phyloP scores from a whole-genome alignment of 2,888 invertebrate genomes.

The Drosophila leonis region DNA sequence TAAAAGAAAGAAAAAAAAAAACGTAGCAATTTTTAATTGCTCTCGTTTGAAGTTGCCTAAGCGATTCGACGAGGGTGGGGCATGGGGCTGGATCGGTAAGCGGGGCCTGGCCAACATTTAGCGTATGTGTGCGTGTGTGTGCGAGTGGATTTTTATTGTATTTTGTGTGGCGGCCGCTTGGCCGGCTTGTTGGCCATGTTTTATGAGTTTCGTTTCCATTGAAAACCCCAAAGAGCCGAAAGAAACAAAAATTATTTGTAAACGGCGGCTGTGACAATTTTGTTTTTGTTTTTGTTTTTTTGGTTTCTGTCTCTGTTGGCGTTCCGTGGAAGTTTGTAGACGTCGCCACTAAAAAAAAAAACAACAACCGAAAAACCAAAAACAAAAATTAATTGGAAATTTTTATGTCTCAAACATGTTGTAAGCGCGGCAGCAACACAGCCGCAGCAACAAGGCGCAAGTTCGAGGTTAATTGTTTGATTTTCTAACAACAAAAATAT shows the following conservation, averaged over 20 bases:
- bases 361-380: constrained; percentile 55
- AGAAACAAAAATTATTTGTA: constrained; percentile 78
- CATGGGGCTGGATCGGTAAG: constrained; percentile 33
- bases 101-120: constrained; percentile 54
- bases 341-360: constrained; percentile 59
- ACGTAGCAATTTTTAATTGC: constrained; percentile 75
- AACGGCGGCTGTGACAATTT: constrained; percentile 79
- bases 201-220: constrained; percentile 80
- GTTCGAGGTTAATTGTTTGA: constrained; percentile 81
- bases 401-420: constrained; percentile 80
- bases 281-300: constrained; percentile 30
- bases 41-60: constrained; percentile 61
- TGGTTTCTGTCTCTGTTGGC: constrained; percentile 44
- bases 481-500: constrained; percentile 70
- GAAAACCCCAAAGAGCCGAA: constrained; percentile 77
- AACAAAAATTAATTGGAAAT: constrained; percentile 79
- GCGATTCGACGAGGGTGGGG: constrained; percentile 37
- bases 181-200: constrained; percentile 71
- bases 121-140: constrained; percentile 15
- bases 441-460: constrained; percentile 57
- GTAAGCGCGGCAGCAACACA: constrained; percentile 62
- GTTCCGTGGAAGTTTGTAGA: constrained; percentile 69
- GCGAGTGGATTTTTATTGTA: constrained; percentile 65
- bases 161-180: constrained; percentile 60
- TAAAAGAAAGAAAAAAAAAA: constrained; percentile 10